Evolutionary conservation across 2,113 vertebrate genomes (phyloP).

Genomic region (Hypomesus transpacificus): DNA sequence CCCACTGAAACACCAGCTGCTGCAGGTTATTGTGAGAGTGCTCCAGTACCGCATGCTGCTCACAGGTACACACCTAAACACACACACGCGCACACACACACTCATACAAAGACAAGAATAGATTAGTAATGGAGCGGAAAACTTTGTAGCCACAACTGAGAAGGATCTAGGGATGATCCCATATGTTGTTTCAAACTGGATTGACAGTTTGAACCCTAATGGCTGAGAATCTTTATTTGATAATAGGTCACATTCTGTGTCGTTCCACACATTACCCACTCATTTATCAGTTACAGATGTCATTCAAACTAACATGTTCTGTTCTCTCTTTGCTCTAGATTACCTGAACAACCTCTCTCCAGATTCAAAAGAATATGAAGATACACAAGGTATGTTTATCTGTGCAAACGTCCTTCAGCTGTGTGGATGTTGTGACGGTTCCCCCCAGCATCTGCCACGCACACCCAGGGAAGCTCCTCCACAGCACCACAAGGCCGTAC

Average conservation of each 20-base stretch:
- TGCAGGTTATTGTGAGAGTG: conserved; percentile 85
- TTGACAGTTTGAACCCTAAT: no score
- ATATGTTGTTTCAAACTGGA: no score
- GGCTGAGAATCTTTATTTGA: no score
- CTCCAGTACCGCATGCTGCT: conserved; percentile 92
- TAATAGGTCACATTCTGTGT: no score
- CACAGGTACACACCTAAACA: conserved; percentile 77
- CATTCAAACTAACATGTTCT: neutral
- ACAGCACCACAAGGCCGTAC: neutral
- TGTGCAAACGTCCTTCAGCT: neutral
- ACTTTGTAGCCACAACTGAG: no score
- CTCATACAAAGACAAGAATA: neutral
- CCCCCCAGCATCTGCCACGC: neutral
- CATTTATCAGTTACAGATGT: neutral
- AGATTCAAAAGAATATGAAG: conserved; percentile 86
- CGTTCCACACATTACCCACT: neutral
- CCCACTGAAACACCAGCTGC: conserved; percentile 82
- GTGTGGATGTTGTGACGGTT: neutral
- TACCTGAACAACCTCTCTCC: conserved; percentile 95
- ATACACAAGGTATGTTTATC: conserved; percentile 81
- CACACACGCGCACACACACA: neutral
- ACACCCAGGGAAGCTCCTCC: neutral
- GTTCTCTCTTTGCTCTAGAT: conserved; percentile 74
- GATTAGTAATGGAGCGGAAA: no score
- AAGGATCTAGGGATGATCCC: no score